Conservation (phyloP, 2,797 vertebrate species). For the Lepus townsendii region DNA sequence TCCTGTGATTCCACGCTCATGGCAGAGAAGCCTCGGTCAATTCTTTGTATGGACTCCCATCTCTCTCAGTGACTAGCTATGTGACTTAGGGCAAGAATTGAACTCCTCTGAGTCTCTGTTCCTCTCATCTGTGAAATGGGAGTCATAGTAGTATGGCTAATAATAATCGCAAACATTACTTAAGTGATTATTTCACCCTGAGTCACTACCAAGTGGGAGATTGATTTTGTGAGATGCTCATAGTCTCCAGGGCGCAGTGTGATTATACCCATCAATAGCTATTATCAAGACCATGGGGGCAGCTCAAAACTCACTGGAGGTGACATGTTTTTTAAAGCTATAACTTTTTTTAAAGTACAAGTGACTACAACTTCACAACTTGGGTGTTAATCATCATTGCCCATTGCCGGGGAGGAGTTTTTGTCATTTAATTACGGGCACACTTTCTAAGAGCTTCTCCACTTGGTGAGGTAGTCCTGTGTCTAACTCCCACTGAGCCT, state of each 20-base stretch:
- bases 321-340: background rate
- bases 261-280: background rate
- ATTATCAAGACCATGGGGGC: background rate
- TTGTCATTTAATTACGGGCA: background rate
- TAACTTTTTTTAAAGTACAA: slow-evolving; percentile 15
- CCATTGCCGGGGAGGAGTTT: background rate
- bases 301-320: background rate
- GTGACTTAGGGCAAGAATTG: background rate
- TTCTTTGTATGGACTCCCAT: background rate
- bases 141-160: background rate
- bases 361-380: background rate
- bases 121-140: background rate
- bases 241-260: background rate
- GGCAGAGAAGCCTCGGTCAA: background rate
- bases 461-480: background rate
- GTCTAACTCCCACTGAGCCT: background rate
- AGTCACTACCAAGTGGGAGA: background rate
- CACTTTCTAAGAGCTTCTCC: background rate
- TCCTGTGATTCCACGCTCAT: slow-evolving; percentile 70
- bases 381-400: background rate
- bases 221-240: background rate
- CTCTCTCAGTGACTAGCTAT: background rate
- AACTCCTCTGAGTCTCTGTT: background rate
- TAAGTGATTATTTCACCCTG: background rate
- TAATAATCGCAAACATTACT: background rate